Evolutionary conservation across 2,888 invertebrate genomes (phyloP).

Genomic region (Drosophila niveifrons): DNA sequence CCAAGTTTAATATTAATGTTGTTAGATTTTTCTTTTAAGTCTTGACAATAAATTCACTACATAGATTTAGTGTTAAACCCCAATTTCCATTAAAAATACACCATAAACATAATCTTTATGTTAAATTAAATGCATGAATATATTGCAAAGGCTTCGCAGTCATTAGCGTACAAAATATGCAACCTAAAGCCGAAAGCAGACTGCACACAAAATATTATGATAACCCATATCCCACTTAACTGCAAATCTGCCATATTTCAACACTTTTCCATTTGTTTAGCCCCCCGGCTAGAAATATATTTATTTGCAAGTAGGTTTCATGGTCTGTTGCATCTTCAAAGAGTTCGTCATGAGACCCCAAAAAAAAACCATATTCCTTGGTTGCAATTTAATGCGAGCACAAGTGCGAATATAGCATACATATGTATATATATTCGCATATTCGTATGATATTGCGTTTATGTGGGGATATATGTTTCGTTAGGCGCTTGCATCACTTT

Average conservation of each 20-base stretch:
- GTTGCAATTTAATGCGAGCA: slow-evolving; percentile 38
- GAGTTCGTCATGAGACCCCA: slow-evolving; percentile 10
- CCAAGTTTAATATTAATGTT: too few relatives aligned
- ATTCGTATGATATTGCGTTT: slow-evolving; percentile 32
- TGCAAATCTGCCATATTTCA: slow-evolving; percentile 7
- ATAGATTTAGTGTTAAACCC: too few relatives aligned
- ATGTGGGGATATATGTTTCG: slow-evolving; percentile 1
- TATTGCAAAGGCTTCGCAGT: background rate
- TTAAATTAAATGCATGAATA: background rate
- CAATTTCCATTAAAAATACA: background rate
- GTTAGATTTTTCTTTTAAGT: too few relatives aligned
- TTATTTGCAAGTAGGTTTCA: slow-evolving; percentile 44
- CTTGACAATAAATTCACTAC: too few relatives aligned
- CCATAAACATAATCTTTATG: background rate
- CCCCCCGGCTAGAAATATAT: slow-evolving; percentile 10
- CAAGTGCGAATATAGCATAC: too few relatives aligned
- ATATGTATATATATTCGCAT: background rate
- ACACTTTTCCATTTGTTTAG: slow-evolving; percentile 30
- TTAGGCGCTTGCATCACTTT: slow-evolving; percentile 45
- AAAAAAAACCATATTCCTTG: slow-evolving; percentile 37
- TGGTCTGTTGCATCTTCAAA: slow-evolving; percentile 61
- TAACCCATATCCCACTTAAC: slow-evolving; percentile 13
- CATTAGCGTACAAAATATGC: background rate
- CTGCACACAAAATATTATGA: slow-evolving; percentile 19
- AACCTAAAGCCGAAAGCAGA: background rate